Conservation (phyloP, 1,140 invertebrate species). For the Palaemon carinicauda region DNA sequence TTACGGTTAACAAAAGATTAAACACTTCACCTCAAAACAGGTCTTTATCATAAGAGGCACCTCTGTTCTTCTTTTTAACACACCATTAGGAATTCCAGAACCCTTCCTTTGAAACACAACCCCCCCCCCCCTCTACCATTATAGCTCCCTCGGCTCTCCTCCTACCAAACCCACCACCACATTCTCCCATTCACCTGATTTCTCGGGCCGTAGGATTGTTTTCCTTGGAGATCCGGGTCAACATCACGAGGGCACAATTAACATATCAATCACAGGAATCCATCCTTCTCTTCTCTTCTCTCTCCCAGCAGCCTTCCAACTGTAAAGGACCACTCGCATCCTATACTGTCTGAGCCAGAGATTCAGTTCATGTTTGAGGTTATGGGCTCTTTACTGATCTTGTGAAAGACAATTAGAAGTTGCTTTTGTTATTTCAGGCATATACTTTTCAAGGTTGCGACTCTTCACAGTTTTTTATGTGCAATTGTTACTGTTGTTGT, state of each 20-base stretch:
- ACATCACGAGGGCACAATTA: neutral
- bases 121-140: neutral
- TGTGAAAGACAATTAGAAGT: too few species aligned
- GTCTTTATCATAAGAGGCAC: neutral
- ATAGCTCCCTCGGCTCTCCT: neutral
- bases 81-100: neutral
- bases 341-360: too few species aligned
- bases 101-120: neutral
- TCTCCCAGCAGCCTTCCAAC: neutral
- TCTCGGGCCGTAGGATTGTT: neutral
- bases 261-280: neutral
- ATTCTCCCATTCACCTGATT: neutral
- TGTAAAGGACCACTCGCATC: too few species aligned
- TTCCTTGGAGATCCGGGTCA: too few species aligned
- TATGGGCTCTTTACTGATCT: too few species aligned
- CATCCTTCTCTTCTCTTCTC: neutral
- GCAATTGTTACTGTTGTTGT: too few species aligned
- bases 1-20: too few species aligned
- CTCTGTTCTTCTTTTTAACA: neutral
- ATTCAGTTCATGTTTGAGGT: too few species aligned
- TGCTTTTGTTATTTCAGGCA: too few species aligned
- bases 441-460: too few species aligned
- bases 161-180: neutral
- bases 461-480: too few species aligned
- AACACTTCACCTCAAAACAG: too few species aligned